Conservation (phyloP, 2,888 invertebrate genomes). For the Adelognathus sp. region DNA sequence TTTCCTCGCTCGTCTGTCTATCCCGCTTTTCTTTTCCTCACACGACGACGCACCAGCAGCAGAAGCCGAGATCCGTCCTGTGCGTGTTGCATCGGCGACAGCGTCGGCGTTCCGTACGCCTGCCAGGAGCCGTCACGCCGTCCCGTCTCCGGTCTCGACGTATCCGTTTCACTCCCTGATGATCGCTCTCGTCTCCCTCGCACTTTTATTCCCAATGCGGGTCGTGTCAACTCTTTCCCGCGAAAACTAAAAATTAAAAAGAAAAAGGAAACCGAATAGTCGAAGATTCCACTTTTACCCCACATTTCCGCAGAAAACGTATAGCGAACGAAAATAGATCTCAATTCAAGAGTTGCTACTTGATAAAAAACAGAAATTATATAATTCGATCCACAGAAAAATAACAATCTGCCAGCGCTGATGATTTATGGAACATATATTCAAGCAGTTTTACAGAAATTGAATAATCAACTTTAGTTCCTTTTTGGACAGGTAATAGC, state of each 20-base stretch:
- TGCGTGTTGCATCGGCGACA: constrained; percentile 31
- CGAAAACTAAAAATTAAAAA: not conserved
- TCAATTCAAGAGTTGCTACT: not conserved
- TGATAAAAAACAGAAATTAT: not conserved
- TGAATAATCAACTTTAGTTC: no score
- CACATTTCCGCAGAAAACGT: no score
- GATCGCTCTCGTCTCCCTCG: not conserved
- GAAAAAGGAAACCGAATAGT: not conserved
- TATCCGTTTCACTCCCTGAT: constrained; percentile 64
- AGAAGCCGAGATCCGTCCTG: constrained; percentile 25
- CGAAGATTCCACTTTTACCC: no score
- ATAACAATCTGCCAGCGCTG: no score
- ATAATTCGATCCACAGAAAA: no score
- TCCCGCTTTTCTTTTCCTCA: constrained; percentile 17
- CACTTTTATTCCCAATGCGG: not conserved
- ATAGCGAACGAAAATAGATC: not conserved
- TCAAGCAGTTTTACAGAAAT: no score
- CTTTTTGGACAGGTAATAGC: no score
- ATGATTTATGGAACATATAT: no score
- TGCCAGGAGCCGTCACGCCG: constrained; percentile 81
- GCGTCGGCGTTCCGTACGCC: constrained; percentile 70
- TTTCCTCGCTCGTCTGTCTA: constrained; percentile 60
- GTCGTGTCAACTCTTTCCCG: not conserved
- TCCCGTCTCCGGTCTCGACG: constrained; percentile 74
- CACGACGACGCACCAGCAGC: constrained; percentile 1